Conservation (phyloP, 2,888 invertebrate genomes). For the Nycteola revayana region DNA sequence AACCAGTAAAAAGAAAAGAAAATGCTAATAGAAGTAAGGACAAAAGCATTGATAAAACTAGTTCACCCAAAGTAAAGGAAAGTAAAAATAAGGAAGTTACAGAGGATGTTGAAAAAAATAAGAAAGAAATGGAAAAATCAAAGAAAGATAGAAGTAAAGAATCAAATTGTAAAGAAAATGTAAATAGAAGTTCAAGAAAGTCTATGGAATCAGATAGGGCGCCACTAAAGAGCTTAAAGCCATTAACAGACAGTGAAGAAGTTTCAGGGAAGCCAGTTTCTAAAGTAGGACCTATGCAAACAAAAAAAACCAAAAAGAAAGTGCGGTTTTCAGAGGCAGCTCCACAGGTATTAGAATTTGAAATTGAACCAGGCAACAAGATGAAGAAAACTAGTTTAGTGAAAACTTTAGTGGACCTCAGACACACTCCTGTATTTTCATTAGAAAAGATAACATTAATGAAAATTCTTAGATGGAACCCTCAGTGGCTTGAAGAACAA, state of each 20-base stretch:
- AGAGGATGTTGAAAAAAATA: slow-evolving; percentile 30
- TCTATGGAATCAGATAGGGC: slow-evolving; percentile 33
- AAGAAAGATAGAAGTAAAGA: slow-evolving; percentile 23
- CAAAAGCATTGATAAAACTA: slow-evolving; percentile 12
- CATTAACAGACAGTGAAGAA: slow-evolving; percentile 43
- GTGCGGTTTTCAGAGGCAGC: slow-evolving; percentile 56
- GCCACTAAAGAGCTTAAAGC: slow-evolving; percentile 53
- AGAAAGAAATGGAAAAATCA: slow-evolving; percentile 15
- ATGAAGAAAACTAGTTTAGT: slow-evolving; percentile 60
- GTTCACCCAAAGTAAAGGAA: slow-evolving; percentile 19
- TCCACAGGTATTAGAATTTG: slow-evolving; percentile 50
- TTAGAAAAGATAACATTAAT: slow-evolving; percentile 73
- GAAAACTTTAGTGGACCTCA: slow-evolving; percentile 50
- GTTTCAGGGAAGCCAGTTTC: slow-evolving; percentile 54
- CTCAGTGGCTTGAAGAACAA: slow-evolving; percentile 84
- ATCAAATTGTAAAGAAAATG: slow-evolving; percentile 23
- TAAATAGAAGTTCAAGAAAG: slow-evolving; percentile 13
- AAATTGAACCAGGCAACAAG: slow-evolving; percentile 65
- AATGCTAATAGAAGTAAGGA: slow-evolving; percentile 24
- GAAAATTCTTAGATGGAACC: slow-evolving; percentile 84
- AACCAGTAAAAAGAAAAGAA: slow-evolving; percentile 47
- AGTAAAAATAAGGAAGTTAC: slow-evolving; percentile 8
- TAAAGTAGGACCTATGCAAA: slow-evolving; percentile 52
- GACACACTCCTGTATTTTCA: slow-evolving; percentile 56
- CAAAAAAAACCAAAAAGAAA: slow-evolving; percentile 48